These are phyloP conservation scores for Campaea margaritaria DNA, from an alignment of 2,888 invertebrate species.

Conservation along the genomic window DNA sequence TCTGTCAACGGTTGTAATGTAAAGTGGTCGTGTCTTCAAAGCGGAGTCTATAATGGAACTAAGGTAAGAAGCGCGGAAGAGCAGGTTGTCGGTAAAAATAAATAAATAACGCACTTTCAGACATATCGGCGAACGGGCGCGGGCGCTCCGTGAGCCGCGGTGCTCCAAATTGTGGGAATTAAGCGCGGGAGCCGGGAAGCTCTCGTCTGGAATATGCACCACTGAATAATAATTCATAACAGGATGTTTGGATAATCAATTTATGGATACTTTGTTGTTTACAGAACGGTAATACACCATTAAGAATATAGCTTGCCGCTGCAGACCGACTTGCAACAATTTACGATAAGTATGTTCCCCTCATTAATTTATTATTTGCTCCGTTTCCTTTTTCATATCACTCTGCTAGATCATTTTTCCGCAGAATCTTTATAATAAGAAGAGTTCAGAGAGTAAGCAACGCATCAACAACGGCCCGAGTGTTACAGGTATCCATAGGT, in stretches of 20 bases:
- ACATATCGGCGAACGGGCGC: conserved; percentile 71
- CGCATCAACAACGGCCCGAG: neutral
- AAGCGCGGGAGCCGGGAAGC: conserved; percentile 62
- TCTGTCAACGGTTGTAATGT: conserved; percentile 55
- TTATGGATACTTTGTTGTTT: conserved; percentile 59
- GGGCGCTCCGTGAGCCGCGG: conserved; percentile 67
- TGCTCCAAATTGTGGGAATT: conserved; percentile 73
- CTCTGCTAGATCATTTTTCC: too few species aligned
- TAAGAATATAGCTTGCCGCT: conserved; percentile 25
- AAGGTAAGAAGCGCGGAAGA: conserved; percentile 69
- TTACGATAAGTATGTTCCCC: neutral
- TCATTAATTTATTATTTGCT: neutral
- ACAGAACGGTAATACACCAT: conserved; percentile 36
- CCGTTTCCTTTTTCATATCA: too few species aligned
- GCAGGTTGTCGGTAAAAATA: conserved; percentile 72
- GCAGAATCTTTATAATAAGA: too few species aligned
- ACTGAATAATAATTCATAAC: conserved; percentile 61
- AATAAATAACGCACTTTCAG: conserved; percentile 81
- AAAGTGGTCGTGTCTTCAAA: conserved; percentile 72
- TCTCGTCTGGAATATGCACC: conserved; percentile 46
- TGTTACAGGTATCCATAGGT: too few species aligned
- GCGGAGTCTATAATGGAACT: conserved; percentile 76
- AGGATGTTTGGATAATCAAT: conserved; percentile 77
- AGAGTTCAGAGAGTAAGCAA: too few species aligned
- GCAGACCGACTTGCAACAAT: conserved; percentile 18